Percentiles rank a stretch among this genome's conserved stretches.
phyloP scores from a whole-genome alignment of 2,113 vertebrate genomes.

The Puffinus mauretanicus region DNA sequence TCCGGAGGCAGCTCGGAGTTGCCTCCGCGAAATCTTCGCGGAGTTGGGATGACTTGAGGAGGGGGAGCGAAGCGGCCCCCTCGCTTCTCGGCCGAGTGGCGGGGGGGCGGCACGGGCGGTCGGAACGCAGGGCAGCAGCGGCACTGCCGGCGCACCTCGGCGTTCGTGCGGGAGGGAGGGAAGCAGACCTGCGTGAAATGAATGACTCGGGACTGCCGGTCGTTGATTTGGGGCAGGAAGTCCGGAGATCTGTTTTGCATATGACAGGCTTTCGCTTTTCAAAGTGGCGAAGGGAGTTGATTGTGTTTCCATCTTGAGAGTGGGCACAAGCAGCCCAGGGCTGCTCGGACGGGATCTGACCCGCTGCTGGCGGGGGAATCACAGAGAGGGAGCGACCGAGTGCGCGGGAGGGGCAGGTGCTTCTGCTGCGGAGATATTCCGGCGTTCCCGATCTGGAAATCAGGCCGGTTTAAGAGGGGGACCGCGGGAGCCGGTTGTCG shows the following conservation, averaged over 20 bases:
- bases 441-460: not conserved
- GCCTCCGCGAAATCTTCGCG: too few relatives aligned
- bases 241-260: slow-evolving; percentile 57
- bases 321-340: not conserved
- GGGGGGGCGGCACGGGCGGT: not conserved
- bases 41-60: too few relatives aligned
- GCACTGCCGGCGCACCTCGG: not conserved
- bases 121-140: not conserved
- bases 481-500: not conserved
- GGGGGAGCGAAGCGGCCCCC: too few relatives aligned
- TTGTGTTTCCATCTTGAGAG: not conserved
- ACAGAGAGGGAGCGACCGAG: not conserved
- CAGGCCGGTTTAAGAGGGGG: not conserved
- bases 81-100: too few relatives aligned
- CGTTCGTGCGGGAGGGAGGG: not conserved
- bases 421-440: not conserved
- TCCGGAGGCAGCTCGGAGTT: too few relatives aligned
- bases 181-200: slow-evolving; percentile 2
- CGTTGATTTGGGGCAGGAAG: slow-evolving; percentile 58
- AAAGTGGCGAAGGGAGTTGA: not conserved
- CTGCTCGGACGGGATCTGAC: not conserved
- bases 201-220: slow-evolving; percentile 59
- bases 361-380: not conserved
- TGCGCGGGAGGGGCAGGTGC: slow-evolving; percentile 45
- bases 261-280: slow-evolving; percentile 51